These are phyloP conservation scores for Oophaga sylvatica DNA, from an alignment of 2,797 vertebrate species.

Conservation along the genomic window DNA sequence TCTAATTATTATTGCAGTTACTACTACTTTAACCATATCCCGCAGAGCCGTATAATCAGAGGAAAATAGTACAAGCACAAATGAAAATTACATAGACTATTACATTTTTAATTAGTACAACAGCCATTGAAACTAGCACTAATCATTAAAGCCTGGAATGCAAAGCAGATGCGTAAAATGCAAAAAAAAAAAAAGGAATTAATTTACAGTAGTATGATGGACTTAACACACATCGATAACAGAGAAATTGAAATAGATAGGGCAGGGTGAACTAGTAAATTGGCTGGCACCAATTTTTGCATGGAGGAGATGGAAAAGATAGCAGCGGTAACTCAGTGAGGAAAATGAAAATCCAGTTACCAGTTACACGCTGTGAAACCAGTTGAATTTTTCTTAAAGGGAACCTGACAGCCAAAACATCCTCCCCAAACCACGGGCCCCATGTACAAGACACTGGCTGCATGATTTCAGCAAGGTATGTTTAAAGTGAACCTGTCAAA, in stretches of 20 bases:
- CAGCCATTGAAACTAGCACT: not conserved
- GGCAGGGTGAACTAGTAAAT: not conserved
- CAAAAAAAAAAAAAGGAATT: not conserved
- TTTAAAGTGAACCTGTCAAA: no score
- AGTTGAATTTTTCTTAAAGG: no score
- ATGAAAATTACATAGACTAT: slow-evolving; percentile 8
- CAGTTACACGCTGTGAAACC: no score
- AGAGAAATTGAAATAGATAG: not conserved
- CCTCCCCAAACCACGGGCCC: no score
- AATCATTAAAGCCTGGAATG: not conserved
- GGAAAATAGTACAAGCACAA: not conserved
- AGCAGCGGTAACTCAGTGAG: not conserved
- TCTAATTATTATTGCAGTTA: slow-evolving; percentile 7
- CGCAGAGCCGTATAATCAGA: slow-evolving; percentile 2
- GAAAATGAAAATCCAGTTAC: not conserved
- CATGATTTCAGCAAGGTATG: no score
- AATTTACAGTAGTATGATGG: not conserved
- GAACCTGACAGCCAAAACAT: no score
- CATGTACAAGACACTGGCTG: no score
- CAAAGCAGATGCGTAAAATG: not conserved
- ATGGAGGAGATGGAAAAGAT: not conserved
- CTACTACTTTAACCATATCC: slow-evolving; percentile 8
- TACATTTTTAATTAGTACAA: slow-evolving; percentile 15
- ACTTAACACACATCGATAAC: not conserved
- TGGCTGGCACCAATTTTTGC: not conserved